Conservation (phyloP, 2,113 vertebrate species). For the Etia nguti region DNA sequence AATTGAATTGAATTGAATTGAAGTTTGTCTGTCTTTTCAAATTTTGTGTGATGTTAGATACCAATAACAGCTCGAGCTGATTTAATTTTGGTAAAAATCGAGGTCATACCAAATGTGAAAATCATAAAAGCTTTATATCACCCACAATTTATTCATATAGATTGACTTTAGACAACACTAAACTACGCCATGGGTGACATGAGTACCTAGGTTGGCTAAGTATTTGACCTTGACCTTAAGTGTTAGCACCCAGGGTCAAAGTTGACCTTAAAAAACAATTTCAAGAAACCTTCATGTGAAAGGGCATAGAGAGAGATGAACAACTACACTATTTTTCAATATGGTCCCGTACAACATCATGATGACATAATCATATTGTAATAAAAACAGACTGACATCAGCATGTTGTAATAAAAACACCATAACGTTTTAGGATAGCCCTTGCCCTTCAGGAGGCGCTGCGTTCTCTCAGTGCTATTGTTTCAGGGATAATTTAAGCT, state of each 20-base stretch:
- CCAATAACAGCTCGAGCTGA: not conserved
- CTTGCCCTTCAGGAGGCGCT: not conserved
- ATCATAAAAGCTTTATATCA: not conserved
- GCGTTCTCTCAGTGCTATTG: not conserved
- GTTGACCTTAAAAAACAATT: not conserved
- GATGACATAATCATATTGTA: not conserved
- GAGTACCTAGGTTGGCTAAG: not conserved
- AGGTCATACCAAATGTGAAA: not conserved
- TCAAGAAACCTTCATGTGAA: not conserved
- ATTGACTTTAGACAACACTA: not conserved
- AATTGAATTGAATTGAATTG: no score
- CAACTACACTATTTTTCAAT: not conserved
- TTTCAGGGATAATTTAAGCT: not conserved
- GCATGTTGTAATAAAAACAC: not conserved
- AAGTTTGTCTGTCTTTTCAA: not conserved
- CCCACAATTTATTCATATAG: not conserved
- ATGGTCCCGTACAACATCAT: not conserved
- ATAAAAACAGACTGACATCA: not conserved
- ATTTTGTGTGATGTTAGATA: not conserved
- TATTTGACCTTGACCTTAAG: not conserved
- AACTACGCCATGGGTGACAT: not conserved
- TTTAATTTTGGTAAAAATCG: not conserved
- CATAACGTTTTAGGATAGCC: not conserved
- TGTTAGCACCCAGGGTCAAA: not conserved
- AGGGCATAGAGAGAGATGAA: not conserved